Percentiles rank a stretch among this genome's conserved stretches.
Evolutionary conservation across 2,113 vertebrate genomes (phyloP).

Genomic region (Hymenochirus boettgeri): DNA sequence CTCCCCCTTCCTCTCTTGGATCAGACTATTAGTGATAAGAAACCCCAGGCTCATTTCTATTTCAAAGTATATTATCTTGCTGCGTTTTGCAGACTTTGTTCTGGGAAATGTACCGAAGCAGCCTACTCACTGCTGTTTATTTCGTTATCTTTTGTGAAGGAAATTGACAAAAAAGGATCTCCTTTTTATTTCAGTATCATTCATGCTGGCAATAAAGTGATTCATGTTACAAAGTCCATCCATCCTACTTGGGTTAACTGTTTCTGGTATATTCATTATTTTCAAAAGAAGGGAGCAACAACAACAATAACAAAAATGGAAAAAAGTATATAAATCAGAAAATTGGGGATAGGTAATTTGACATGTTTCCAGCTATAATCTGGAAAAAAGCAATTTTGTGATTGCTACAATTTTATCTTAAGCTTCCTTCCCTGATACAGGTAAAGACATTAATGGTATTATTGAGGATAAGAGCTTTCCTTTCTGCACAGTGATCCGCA

Average conservation of each 20-base stretch:
- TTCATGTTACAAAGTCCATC: not conserved
- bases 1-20: slow-evolving; percentile 17
- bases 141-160: slow-evolving; percentile 11
- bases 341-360: not conserved
- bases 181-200: not conserved
- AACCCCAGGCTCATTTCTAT: slow-evolving; percentile 7
- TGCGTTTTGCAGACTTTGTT: slow-evolving; percentile 23
- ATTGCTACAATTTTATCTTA: not conserved
- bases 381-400: not conserved
- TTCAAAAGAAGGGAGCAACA: too few relatives aligned
- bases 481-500: not conserved
- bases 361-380: not conserved
- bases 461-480: not conserved
- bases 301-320: too few relatives aligned
- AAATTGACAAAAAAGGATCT: not conserved
- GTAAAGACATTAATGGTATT: not conserved
- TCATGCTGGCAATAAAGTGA: not conserved
- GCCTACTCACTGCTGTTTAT: slow-evolving; percentile 13
- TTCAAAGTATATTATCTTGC: slow-evolving; percentile 19
- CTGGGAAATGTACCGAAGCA: not conserved
- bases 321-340: not conserved
- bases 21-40: slow-evolving; percentile 31
- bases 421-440: not conserved
- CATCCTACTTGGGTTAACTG: not conserved
- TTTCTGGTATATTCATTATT: not conserved